phyloP scores from a whole-genome alignment of 2,888 invertebrate genomes.

The Pogonocherus hispidulus region DNA sequence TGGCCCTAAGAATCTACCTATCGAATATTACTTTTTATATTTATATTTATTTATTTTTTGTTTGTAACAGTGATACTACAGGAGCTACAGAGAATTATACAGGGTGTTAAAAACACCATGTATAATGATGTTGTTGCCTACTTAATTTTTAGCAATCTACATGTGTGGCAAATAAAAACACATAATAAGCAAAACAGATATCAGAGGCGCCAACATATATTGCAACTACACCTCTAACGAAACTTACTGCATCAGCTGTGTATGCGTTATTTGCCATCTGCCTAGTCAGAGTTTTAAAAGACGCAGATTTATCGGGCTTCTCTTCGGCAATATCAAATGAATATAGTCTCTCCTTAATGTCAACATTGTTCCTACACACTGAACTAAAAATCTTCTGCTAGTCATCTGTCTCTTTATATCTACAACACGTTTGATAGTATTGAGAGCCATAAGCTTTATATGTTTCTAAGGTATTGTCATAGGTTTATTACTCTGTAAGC shows the following conservation, averaged over 20 bases:
- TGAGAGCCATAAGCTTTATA: slow-evolving; percentile 88
- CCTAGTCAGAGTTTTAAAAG: slow-evolving; percentile 86
- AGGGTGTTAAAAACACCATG: too few relatives aligned
- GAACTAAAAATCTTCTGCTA: slow-evolving; percentile 93
- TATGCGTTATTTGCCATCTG: slow-evolving; percentile 95
- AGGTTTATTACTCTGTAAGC: slow-evolving; percentile 67
- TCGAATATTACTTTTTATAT: too few relatives aligned
- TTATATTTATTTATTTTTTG: too few relatives aligned
- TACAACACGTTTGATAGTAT: slow-evolving; percentile 90
- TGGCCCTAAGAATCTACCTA: too few relatives aligned
- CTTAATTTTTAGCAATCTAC: too few relatives aligned
- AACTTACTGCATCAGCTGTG: slow-evolving; percentile 90
- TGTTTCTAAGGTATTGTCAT: slow-evolving; percentile 91
- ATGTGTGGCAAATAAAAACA: too few relatives aligned
- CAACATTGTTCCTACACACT: slow-evolving; percentile 88
- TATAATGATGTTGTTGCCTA: too few relatives aligned
- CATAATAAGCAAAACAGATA: too few relatives aligned
- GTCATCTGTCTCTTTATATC: slow-evolving; percentile 89
- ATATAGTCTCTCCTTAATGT: slow-evolving; percentile 88
- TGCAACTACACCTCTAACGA: too few relatives aligned
- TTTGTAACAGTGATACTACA: too few relatives aligned
- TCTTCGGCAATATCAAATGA: slow-evolving; percentile 88
- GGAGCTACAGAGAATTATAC: too few relatives aligned
- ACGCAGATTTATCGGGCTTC: slow-evolving; percentile 84
- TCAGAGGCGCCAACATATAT: too few relatives aligned